Evolutionary conservation across 2,113 vertebrate genomes (phyloP), one percentile per base, ranked within the genome.

Genomic region (Coreoperca whiteheadi): DNA sequence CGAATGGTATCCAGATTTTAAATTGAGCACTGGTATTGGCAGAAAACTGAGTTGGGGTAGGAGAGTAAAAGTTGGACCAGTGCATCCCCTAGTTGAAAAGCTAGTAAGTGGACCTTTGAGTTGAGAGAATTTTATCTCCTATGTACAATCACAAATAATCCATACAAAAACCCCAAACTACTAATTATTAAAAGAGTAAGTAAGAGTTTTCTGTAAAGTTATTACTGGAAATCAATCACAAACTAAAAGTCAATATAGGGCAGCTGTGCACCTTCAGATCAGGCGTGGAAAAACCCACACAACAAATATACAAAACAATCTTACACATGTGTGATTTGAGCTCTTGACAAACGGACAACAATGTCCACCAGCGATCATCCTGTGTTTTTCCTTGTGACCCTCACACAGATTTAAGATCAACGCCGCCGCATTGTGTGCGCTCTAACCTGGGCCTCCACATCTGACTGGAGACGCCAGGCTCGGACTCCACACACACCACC

Each of bases 371-470:
- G 67, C 46, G 23, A 12, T 25, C 54, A 11, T 30, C 34, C 61
- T 28, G 63, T 70, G 73, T 53, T 82, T 77, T 77, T 28, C 50
- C 1, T 43, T 57, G 61, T 59, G 48, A 66, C 25, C 34, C 65
- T 34, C 68, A 75, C 53, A 60, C 83, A 71, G 2, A 53, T 69
- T 25, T 79, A 39, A 43, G 51, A 84, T 74, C 84, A 65, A 72
- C 84, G 79, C 65, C 68, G 61, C 77, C 74, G 88, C 89, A 92
- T 71, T 74, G 7, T 83, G 82, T 83, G 88, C 4, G 87, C 78
- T 89, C 87, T 74, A 89, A 89, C 88, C 89, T 64, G 84, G 93
- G 93, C 92, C 93, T 92, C 79, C 89, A 76, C 87, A 91, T 91
- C 91, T 92, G 88, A 87, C 87, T 83, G 88, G 81, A 88, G 85